Conservation (phyloP, 2,113 vertebrate species). For the Pithys albifrons region DNA sequence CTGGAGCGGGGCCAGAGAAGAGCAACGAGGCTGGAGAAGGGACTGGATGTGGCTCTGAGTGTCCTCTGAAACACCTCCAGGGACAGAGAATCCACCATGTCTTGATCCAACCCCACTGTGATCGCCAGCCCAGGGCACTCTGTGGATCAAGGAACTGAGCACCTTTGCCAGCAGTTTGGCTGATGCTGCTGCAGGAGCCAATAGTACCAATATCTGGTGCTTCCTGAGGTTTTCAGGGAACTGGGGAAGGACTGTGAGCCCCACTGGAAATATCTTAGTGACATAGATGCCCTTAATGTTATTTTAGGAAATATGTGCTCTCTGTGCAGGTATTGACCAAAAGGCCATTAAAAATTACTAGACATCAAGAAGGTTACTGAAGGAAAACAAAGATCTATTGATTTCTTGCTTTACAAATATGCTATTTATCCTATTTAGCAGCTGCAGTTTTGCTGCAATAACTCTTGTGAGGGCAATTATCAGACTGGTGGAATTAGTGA, state of each 20-base stretch:
- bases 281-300: neutral
- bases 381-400: conserved; percentile 24
- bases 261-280: neutral
- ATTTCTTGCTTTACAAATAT: conserved; percentile 37
- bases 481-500: neutral
- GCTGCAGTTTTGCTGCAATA: neutral
- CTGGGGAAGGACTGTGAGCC: neutral
- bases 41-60: no score
- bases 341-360: conserved; percentile 29
- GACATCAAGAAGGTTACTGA: conserved; percentile 3
- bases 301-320: neutral
- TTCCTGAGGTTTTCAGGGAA: accelerated
- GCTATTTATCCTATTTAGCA: conserved; percentile 29
- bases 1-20: no score
- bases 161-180: neutral
- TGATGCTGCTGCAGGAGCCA: neutral
- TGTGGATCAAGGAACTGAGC: no score
- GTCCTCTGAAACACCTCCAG: no score
- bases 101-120: no score
- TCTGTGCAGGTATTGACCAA: neutral
- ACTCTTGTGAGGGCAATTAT: neutral
- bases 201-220: no score
- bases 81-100: no score
- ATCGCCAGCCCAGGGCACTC: no score
- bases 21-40: no score